phyloP scores from a whole-genome alignment of 2,888 invertebrate genomes.

The Hypomecis punctinalis region DNA sequence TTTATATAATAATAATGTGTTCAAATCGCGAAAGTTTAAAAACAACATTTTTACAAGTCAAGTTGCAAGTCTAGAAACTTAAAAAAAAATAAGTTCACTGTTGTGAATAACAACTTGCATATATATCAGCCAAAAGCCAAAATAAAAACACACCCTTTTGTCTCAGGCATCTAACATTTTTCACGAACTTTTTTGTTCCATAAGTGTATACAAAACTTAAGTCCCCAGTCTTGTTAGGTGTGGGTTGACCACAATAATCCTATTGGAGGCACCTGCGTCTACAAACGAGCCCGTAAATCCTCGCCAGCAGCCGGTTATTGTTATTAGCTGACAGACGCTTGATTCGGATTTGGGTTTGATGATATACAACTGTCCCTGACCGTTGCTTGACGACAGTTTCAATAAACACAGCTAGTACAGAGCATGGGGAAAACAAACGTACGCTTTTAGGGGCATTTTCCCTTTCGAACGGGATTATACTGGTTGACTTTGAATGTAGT shows the following conservation, averaged over 20 bases:
- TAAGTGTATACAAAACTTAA: background rate
- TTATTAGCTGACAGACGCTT: conserved; percentile 41
- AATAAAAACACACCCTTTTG: too few species aligned
- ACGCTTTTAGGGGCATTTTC: too few species aligned
- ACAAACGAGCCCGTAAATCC: conserved; percentile 42
- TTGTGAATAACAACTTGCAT: too few species aligned
- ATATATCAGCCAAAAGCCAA: too few species aligned
- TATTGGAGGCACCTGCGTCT: conserved; percentile 37
- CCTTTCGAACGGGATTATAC: background rate
- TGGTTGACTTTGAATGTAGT: too few species aligned
- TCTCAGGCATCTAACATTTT: too few species aligned
- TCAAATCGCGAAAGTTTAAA: too few species aligned
- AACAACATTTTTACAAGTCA: too few species aligned
- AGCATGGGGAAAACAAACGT: too few species aligned
- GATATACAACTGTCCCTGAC: conserved; percentile 30
- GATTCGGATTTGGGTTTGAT: conserved; percentile 40
- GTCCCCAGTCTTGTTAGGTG: conserved; percentile 23
- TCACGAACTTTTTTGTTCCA: background rate
- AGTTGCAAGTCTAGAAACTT: too few species aligned
- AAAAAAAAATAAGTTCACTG: too few species aligned
- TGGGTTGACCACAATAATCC: conserved; percentile 42
- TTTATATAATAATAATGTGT: too few species aligned
- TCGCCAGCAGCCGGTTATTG: conserved; percentile 22
- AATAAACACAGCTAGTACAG: conserved; percentile 10
- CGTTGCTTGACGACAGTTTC: background rate